Evolutionary conservation across 2,797 vertebrate species (phyloP), one percentile per base, ranked within the genome.

Genomic region (Peromyscus melanophrys): DNA sequence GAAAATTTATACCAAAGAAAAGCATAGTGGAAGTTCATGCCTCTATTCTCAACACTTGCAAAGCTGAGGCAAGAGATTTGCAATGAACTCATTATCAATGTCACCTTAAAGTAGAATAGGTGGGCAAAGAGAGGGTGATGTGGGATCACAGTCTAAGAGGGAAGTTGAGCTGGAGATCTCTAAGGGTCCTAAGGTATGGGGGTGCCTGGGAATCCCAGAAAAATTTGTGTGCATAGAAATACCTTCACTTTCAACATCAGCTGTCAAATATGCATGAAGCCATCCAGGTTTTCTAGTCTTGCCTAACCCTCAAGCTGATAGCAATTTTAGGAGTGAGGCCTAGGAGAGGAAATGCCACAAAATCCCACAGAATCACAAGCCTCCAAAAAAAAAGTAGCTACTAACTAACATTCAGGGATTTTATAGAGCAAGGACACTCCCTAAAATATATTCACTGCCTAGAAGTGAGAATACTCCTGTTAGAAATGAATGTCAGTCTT

Each of bases 401-500:
- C 65, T 83, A 61, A 61, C 57, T 55, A 67, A 76, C 16, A 87
- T 92, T 90, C 63, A 77, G 23, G 27, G 11, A 75, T 84, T 43
- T 77, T 94, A 91, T 17, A 19, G 31, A 90, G 84, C 71, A 75
- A n/a, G 67, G 76, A 96, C 1, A 87, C 5, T 4, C 23, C 43
- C 27, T 83, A 67, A 95, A 89, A 92, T 49, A 57, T 10, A 93
- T 69, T 86, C 25, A 89, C 61, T 77, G 61, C 57, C 9, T 55
- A 80, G 78, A 40, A 55, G 8, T 49, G 31, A 86, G 69, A 76
- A 16, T n/a, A 65, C 4, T 59, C 37, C 49, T 52, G 12, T 23
- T 95, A 81, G 91, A 96, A 92, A 87, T 14, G 16, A 23, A 83
- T 2, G 3, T 59, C 57, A 90, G 43, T 76, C 81, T 43, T 96